Base-by-base conservation (phyloP, 2,113 vertebrate genomes). In the Dicaeum eximium region DNA sequence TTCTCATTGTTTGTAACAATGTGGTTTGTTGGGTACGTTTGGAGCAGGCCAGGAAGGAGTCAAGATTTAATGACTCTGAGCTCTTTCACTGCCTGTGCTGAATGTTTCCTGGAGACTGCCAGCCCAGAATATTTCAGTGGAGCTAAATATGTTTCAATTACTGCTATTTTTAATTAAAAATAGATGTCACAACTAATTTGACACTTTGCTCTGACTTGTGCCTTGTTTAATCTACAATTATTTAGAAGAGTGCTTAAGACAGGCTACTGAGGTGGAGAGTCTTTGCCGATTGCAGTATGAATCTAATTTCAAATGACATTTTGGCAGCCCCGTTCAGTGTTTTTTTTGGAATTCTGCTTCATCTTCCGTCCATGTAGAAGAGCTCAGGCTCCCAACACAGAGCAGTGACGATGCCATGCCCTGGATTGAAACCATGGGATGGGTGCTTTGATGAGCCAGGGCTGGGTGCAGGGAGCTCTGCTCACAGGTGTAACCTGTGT, bases 151-250 rank as follows among this genome's bases (percentile, higher is more conserved):
- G 56, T 67, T 82, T 92, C 47, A 88, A 33, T 94, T 93, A 88
- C 47, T 92, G 50, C 24, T 93, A 70, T 88, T 92, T 95, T 95
- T 90, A 88, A 96, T 92, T 90, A 74, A 77, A 94, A 77, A 73
- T 86, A 47, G 42, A 67, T 67, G 80, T 90, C 82, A 66, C 64
- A 74, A 88, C 47, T 78, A 27, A 80, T 88, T 86, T 93, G 62
- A 40, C 45, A 44, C 66, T 92, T 73, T 61, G 21, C 42, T 91
- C 84, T 95, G 74, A 61, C 50, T 20, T 13, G 2, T 86, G 71
- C 54, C 54, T 79, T 92, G 33, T 79, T 88, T 74, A 70, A 93
- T 56, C 70, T 91, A 33, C 54, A 48, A 31, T 86, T 86, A 92
- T 56, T 94, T 66, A 74, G 56, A 73, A 13, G 24, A 74, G 69